These are phyloP conservation scores for Melanchra persicariae DNA, from an alignment of 2,888 invertebrate genomes.

Conservation along the genomic window DNA sequence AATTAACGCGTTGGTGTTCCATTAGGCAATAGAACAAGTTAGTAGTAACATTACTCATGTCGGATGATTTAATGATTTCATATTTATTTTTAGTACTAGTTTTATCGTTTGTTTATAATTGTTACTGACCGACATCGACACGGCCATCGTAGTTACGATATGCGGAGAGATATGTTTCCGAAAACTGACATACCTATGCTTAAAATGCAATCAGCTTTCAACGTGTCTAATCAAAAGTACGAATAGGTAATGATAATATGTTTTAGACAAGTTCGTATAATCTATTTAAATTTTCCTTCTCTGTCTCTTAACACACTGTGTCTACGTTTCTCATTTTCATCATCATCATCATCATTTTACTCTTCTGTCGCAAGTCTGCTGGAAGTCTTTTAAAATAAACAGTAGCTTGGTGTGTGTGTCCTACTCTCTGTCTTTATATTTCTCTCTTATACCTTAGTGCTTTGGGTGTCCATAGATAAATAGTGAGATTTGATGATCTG, in stretches of 20 bases:
- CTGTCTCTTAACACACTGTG: no score
- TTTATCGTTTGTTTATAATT: slow-evolving; percentile 51
- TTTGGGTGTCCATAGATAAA: background rate
- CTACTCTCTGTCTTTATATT: no score
- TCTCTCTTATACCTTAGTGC: no score
- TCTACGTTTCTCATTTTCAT: no score
- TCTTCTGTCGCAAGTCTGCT: no score
- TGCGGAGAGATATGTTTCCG: slow-evolving; percentile 15
- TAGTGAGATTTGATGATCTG: background rate
- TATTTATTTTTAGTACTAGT: slow-evolving; percentile 39
- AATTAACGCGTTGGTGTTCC: slow-evolving; percentile 13
- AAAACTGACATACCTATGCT: background rate
- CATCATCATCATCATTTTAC: no score
- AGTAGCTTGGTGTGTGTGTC: no score
- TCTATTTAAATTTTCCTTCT: no score
- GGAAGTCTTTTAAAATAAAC: no score
- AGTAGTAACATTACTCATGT: slow-evolving; percentile 30
- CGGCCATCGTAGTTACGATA: slow-evolving; percentile 19
- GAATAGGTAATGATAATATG: background rate
- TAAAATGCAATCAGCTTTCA: background rate
- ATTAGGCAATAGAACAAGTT: slow-evolving; percentile 2
- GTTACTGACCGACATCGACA: slow-evolving; percentile 5
- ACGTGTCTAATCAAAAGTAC: background rate
- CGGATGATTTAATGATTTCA: slow-evolving; percentile 34
- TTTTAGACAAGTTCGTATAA: no score